Percentiles rank a stretch among this genome's conserved stretches.
Conservation (phyloP, 2,888 invertebrate genomes). For the Sussaba pulchella region DNA sequence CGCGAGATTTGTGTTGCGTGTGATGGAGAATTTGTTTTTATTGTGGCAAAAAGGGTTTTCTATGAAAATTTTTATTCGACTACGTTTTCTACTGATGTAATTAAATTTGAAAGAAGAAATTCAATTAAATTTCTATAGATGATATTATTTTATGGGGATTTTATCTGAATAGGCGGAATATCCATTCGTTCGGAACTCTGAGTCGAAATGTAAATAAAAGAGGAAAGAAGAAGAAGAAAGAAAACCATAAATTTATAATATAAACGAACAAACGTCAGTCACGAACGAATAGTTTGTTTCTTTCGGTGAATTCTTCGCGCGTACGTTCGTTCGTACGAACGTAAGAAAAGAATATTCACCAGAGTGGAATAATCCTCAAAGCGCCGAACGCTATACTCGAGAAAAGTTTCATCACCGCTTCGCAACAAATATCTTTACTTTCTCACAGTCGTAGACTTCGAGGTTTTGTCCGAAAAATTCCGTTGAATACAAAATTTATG, state of each 20-base stretch:
- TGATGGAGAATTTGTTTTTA: too few relatives aligned
- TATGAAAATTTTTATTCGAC: too few relatives aligned
- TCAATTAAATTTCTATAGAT: too few relatives aligned
- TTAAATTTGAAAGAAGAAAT: too few relatives aligned
- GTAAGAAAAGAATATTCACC: slow-evolving; percentile 17
- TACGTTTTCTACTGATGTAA: too few relatives aligned
- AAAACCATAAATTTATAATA: not conserved
- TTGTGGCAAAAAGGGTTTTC: too few relatives aligned
- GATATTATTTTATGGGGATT: too few relatives aligned
- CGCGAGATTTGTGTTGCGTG: too few relatives aligned
- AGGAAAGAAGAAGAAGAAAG: too few relatives aligned
- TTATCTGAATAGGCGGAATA: too few relatives aligned
- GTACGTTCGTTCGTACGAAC: not conserved
- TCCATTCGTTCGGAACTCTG: too few relatives aligned
- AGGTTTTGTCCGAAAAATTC: not conserved
- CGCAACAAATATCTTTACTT: slow-evolving; percentile 27
- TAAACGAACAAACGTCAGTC: not conserved
- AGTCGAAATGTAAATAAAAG: too few relatives aligned
- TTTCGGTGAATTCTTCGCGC: not conserved
- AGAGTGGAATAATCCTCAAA: slow-evolving; percentile 13
- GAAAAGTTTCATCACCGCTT: slow-evolving; percentile 24
- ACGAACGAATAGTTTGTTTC: not conserved
- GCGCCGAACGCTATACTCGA: not conserved
- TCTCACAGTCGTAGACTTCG: not conserved
- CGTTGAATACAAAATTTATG: slow-evolving; percentile 4